A percentile compares a stretch with the other conserved stretches of the same genome.
Evolutionary conservation across 1,140 invertebrate genomes (phyloP).

Genomic region (Rhagoletis zephyria): DNA sequence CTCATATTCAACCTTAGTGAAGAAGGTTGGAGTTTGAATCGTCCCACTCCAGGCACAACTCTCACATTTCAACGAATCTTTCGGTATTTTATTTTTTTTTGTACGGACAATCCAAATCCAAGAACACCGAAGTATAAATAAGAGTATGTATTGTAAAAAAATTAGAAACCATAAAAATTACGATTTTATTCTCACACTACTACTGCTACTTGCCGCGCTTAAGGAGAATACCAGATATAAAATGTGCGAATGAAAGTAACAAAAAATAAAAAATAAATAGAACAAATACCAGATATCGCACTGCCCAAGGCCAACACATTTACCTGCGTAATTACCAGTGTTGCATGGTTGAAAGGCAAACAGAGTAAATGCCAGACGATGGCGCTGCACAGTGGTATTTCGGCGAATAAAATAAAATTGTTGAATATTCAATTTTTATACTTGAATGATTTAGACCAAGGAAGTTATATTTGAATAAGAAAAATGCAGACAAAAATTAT

Average conservation of each 20-base stretch:
- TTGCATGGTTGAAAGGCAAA: constrained; percentile 22
- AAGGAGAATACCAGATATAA: background rate
- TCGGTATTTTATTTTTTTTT: no score
- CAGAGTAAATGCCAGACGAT: background rate
- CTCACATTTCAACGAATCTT: no score
- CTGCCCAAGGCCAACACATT: constrained; percentile 34
- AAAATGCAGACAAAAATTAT: no score
- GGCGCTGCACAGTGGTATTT: background rate
- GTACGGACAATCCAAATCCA: no score
- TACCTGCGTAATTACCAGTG: constrained; percentile 33
- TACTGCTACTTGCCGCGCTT: background rate
- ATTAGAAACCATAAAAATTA: constrained; percentile 1
- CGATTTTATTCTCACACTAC: background rate
- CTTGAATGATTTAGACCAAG: no score
- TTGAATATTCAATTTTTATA: no score
- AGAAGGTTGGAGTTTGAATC: no score
- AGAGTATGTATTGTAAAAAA: background rate
- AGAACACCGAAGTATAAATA: no score
- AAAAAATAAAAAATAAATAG: background rate
- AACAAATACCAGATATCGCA: constrained; percentile 16
- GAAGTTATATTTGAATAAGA: no score
- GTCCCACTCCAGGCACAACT: no score
- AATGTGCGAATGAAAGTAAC: background rate
- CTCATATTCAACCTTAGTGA: no score
- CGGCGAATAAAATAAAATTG: no score